These are phyloP conservation scores for Mechanitis messenoides DNA, from an alignment of 2,888 invertebrate species.

Conservation along the genomic window DNA sequence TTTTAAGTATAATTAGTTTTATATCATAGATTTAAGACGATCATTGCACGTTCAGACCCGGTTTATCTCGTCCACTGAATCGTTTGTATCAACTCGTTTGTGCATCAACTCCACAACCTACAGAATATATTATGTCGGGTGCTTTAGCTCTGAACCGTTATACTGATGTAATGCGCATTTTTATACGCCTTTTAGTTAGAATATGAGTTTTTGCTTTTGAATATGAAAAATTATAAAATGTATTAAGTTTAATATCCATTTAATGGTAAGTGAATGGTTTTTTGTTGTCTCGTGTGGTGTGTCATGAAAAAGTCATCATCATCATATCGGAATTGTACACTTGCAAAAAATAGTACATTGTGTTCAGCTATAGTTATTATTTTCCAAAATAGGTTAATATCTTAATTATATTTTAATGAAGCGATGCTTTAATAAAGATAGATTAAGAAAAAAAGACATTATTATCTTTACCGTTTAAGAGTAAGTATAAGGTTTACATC, in stretches of 20 bases:
- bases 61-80: slow-evolving; percentile 24
- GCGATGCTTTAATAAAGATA: no score
- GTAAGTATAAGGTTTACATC: slow-evolving; percentile 16
- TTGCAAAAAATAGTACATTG: slow-evolving; percentile 1
- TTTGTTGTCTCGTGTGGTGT: background rate
- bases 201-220: background rate
- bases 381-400: background rate
- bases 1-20: background rate
- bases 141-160: slow-evolving; percentile 23
- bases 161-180: slow-evolving; percentile 19
- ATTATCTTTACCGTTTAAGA: background rate
- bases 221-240: background rate
- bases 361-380: background rate
- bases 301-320: slow-evolving; percentile 6
- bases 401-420: no score
- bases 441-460: no score
- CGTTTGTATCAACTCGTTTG: slow-evolving; percentile 29
- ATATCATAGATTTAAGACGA: slow-evolving; percentile 5
- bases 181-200: background rate
- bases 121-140: slow-evolving; percentile 21
- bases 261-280: slow-evolving; percentile 1
- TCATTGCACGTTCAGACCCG: slow-evolving; percentile 18
- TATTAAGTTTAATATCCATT: slow-evolving; percentile 6
- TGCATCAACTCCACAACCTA: slow-evolving; percentile 24
- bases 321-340: background rate